These are phyloP conservation scores for Baronia brevicornis DNA, from an alignment of 2,888 invertebrate species.

Conservation along the genomic window DNA sequence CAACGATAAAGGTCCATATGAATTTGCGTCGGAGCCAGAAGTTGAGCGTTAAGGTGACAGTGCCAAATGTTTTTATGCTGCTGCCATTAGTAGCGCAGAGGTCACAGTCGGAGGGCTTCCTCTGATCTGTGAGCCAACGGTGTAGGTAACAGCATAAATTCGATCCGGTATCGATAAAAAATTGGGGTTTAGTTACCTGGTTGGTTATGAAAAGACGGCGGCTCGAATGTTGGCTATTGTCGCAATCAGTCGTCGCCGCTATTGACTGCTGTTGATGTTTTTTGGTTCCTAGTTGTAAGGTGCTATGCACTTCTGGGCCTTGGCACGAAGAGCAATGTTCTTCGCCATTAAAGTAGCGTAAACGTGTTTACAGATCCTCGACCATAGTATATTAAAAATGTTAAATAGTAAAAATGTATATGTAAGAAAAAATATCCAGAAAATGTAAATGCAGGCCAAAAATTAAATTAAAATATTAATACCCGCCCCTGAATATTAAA, in stretches of 20 bases:
- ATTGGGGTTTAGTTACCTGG: conserved; percentile 1
- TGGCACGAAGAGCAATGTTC: no score
- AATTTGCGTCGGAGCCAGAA: conserved; percentile 14
- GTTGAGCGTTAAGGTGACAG: conserved; percentile 10
- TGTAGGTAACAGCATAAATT: conserved; percentile 17
- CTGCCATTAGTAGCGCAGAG: conserved; percentile 18
- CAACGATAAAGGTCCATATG: conserved; percentile 14
- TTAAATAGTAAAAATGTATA: no score
- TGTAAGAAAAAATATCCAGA: no score
- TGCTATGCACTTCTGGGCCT: conserved; percentile 6
- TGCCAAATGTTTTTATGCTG: conserved; percentile 17
- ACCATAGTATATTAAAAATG: no score
- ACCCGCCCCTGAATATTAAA: no score
- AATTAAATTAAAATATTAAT: no score
- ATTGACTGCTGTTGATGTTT: conserved; percentile 17
- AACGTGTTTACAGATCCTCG: no score
- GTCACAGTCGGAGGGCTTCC: conserved; percentile 10
- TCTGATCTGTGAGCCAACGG: no score
- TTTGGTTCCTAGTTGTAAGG: conserved; percentile 15
- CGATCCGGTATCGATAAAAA: conserved; percentile 18
- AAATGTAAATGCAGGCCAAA: no score
- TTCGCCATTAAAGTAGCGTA: no score
- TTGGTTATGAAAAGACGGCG: conserved; percentile 18
- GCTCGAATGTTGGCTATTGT: not conserved
- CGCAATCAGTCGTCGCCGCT: conserved; percentile 18